Evolutionary conservation across 2,797 vertebrate genomes (phyloP).

Genomic region (Onychomys torridus): DNA sequence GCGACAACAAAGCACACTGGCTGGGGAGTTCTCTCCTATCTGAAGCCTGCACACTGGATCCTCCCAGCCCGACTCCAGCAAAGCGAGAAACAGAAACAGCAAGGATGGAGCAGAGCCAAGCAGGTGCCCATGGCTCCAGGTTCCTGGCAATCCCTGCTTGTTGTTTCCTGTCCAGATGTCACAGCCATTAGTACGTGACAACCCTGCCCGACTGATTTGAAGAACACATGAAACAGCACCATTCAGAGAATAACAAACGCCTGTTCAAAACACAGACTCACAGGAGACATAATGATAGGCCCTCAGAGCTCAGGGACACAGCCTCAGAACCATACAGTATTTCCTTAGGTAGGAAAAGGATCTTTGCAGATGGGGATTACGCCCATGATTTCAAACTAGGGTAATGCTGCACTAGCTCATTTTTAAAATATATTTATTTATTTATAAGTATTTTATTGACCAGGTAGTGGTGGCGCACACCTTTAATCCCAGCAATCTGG

Average conservation of each 20-base stretch:
- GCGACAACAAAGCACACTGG: background rate
- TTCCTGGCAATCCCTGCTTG: background rate
- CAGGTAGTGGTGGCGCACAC: too few species aligned
- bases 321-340: fast-evolving
- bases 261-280: background rate
- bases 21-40: background rate
- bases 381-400: background rate
- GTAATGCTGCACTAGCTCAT: background rate
- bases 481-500: too few species aligned
- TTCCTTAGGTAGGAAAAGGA: background rate
- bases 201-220: background rate
- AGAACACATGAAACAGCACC: background rate
- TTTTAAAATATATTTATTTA: background rate
- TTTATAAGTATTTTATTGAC: too few species aligned
- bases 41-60: fast-evolving
- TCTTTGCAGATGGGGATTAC: background rate
- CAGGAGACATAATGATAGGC: fast-evolving
- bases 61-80: background rate
- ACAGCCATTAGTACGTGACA: fast-evolving
- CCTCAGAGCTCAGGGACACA: too few species aligned
- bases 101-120: background rate
- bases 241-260: background rate
- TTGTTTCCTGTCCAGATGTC: background rate
- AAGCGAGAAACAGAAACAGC: background rate
- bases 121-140: background rate